phyloP scores from a whole-genome alignment of 2,888 invertebrate genomes.

The Andrena trimmerana region DNA sequence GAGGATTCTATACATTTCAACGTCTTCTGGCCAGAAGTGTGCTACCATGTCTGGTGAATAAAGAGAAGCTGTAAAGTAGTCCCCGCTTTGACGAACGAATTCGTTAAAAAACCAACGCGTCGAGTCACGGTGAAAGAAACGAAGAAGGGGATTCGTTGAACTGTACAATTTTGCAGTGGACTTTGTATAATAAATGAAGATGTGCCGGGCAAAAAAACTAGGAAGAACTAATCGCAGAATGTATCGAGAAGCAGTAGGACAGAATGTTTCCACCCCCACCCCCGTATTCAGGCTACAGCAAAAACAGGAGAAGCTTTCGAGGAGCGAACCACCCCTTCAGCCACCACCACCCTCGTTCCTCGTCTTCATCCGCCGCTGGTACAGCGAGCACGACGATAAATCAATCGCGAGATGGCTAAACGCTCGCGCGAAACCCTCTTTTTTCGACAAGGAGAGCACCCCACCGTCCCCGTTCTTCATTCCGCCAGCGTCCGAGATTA shows the following conservation, averaged over 20 bases:
- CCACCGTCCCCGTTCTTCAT: not conserved
- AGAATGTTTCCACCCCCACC: not conserved
- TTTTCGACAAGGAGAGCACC: not conserved
- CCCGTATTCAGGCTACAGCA: not conserved
- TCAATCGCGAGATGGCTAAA: conserved; percentile 58
- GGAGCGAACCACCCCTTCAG: conserved; percentile 17
- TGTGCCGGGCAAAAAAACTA: too few relatives aligned
- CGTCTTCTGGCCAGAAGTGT: not conserved
- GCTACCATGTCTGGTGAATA: not conserved
- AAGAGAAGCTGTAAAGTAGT: not conserved
- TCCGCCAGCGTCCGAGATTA: conserved; percentile 28
- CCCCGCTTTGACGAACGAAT: not conserved
- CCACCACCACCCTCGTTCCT: conserved; percentile 14
- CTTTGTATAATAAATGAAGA: too few relatives aligned
- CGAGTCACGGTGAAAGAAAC: too few relatives aligned
- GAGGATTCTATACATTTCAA: not conserved
- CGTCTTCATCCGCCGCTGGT: conserved; percentile 31
- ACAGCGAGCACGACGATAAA: conserved; percentile 53
- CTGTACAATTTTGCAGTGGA: too few relatives aligned
- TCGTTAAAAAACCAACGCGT: too few relatives aligned
- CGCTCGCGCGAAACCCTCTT: conserved; percentile 25
- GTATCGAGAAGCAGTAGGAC: not conserved
- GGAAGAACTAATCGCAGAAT: not conserved
- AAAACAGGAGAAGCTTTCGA: not conserved
- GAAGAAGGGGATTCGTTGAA: too few relatives aligned